Base-by-base conservation (phyloP, 2,888 invertebrate genomes). In the Onthophagus sagittarius region DNA sequence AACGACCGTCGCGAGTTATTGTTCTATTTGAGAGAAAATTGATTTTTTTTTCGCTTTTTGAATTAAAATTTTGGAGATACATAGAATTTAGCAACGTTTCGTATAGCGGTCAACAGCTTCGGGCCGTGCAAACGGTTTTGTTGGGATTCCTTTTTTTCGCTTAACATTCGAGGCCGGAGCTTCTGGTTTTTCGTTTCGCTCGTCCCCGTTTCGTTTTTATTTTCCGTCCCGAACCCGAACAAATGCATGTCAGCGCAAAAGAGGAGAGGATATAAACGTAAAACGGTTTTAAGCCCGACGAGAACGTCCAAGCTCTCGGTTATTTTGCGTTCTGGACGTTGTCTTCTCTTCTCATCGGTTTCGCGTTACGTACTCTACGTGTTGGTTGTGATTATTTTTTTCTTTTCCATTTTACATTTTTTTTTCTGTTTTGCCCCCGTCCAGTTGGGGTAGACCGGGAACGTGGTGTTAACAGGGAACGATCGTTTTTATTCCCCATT, bases 1-100 rank as follows among this genome's bases (percentile, higher is more conserved):
- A 65, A 73, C 71, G 72, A 71, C 71, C 67, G 15, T 67, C 75
- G 32, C 9, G 39, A 73, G 73, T 73, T 75, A 74, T 74, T 70
- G 70, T 71, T 72, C 64, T 70, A 15, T 53, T 23, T 23, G 1
- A 23, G 3, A 23, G 23, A 23, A 23, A 23, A 23, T 23, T 23
- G 23, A 23, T 23, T 23, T 23, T 23, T 23, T 23, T 23, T n/a
- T n/a, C n/a, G n/a, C n/a, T n/a, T n/a, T n/a, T n/a, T n/a, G n/a
- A n/a, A n/a, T n/a, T n/a, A n/a, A n/a, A n/a, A n/a, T n/a, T n/a
- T n/a, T n/a, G n/a, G n/a, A n/a, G 11, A 11, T 9, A 53, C 2
- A 7, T 53, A 53, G 2, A 53, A 53, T 53, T 53, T 53, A 53
- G 39, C 39, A 53, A 53, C 39, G 39, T 53, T 53, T 53, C 39